Percentiles rank a stretch among this genome's conserved stretches.
These are phyloP conservation scores for Nesoenas mayeri DNA, from an alignment of 2,113 vertebrate genomes.

Conservation along the genomic window DNA sequence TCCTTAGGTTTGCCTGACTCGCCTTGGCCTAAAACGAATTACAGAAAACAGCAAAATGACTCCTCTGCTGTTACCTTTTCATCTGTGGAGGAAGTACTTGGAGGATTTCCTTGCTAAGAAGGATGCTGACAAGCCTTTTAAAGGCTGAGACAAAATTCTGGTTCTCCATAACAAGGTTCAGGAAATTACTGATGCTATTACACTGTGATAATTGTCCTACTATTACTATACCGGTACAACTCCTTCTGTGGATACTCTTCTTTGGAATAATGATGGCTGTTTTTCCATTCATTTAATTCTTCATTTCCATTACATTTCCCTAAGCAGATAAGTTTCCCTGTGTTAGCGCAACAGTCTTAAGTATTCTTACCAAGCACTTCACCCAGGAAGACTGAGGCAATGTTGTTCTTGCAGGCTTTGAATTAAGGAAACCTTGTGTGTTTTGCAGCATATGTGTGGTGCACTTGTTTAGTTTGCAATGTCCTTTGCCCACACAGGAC, in stretches of 20 bases:
- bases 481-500: not conserved
- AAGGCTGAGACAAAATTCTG: not conserved
- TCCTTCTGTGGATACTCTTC: not conserved
- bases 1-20: not conserved
- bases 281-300: slow-evolving; percentile 25
- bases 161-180: not conserved
- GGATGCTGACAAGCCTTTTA: not conserved
- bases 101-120: not conserved
- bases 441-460: not conserved
- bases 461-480: not conserved
- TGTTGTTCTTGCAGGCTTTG: not conserved
- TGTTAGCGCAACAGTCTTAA: not conserved
- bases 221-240: not conserved
- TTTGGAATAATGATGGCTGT: not conserved
- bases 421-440: not conserved
- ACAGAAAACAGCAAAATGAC: not conserved
- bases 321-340: not conserved
- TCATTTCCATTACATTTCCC: slow-evolving; percentile 37
- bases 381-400: not conserved
- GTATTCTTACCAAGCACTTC: not conserved
- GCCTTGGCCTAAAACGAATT: not conserved
- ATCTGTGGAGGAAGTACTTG: not conserved
- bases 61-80: not conserved
- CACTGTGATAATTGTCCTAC: not conserved
- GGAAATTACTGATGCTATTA: slow-evolving; percentile 5